Conservation (phyloP, 2,113 vertebrate genomes). For the Thymallus thymallus region DNA sequence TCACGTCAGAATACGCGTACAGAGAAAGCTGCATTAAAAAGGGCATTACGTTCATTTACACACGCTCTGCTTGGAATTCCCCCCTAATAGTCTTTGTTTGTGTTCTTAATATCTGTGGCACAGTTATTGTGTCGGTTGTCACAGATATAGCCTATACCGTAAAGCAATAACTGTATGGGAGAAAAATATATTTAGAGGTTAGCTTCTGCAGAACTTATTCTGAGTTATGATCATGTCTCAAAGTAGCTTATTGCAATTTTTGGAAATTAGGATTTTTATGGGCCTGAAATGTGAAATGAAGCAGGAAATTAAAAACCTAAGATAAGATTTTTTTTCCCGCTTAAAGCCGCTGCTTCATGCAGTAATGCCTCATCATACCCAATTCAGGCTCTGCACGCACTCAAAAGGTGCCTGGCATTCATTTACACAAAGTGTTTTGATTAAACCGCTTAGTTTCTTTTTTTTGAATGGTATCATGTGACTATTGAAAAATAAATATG, state of each 20-base stretch:
- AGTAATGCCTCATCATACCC: conserved; percentile 34
- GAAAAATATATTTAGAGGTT: conserved; percentile 15
- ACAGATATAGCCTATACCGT: conserved; percentile 17
- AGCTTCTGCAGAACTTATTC: conserved; percentile 43
- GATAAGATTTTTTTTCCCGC: conserved; percentile 53
- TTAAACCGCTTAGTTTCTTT: neutral
- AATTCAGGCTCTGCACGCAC: conserved; percentile 29
- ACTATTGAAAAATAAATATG: neutral
- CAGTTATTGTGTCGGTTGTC: conserved; percentile 23
- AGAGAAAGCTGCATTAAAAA: no score
- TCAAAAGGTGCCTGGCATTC: conserved; percentile 41
- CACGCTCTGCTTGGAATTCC: no score
- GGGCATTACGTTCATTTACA: no score
- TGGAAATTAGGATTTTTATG: conserved; percentile 64
- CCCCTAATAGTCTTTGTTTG: neutral
- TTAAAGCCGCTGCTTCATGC: conserved; percentile 44
- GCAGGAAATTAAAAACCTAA: conserved; percentile 75
- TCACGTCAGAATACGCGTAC: no score
- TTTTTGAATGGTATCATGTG: neutral
- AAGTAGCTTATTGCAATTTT: conserved; percentile 60
- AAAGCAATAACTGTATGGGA: conserved; percentile 38
- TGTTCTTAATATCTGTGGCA: conserved; percentile 28
- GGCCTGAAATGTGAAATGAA: conserved; percentile 68
- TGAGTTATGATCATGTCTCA: conserved; percentile 61
- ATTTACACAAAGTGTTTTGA: conserved; percentile 29